These are phyloP conservation scores for Choreutis nemorana DNA, from an alignment of 2,888 invertebrate genomes.

Conservation along the genomic window DNA sequence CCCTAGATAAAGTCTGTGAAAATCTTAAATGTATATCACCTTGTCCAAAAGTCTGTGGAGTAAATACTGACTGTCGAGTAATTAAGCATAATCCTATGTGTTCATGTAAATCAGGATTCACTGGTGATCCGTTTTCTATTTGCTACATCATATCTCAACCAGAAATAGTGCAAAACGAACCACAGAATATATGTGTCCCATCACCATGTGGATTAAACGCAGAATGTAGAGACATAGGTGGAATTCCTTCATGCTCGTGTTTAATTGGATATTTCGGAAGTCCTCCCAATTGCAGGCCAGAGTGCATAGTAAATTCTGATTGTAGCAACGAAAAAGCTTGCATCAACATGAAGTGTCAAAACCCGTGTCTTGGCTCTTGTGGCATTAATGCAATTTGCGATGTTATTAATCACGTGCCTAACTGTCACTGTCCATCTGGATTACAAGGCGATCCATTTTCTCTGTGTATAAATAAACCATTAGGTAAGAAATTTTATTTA, in stretches of 20 bases:
- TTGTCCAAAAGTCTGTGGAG: constrained; percentile 75
- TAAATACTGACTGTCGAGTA: constrained; percentile 74
- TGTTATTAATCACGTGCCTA: constrained; percentile 78
- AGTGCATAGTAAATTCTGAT: constrained; percentile 77
- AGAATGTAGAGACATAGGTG: constrained; percentile 62
- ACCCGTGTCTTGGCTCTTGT: constrained; percentile 82
- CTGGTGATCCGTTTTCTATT: constrained; percentile 71
- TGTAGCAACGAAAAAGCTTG: constrained; percentile 78
- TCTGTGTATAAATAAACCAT: constrained; percentile 66
- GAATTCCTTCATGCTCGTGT: constrained; percentile 73
- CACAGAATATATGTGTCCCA: constrained; percentile 72
- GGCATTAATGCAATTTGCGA: constrained; percentile 77
- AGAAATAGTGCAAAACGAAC: constrained; percentile 23
- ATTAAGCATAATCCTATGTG: constrained; percentile 77
- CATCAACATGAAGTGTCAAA: constrained; percentile 76
- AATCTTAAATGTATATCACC: constrained; percentile 77
- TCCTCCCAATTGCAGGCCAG: constrained; percentile 79
- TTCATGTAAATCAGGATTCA: constrained; percentile 68
- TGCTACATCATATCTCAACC: constrained; percentile 38
- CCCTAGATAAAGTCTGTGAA: constrained; percentile 71
- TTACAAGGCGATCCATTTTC: constrained; percentile 80
- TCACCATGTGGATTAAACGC: constrained; percentile 82
- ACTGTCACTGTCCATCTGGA: constrained; percentile 71
- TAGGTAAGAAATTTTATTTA: constrained; percentile 28
- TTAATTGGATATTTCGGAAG: constrained; percentile 70